Percentiles rank a stretch among this genome's conserved stretches.
These are phyloP conservation scores for Drosophila austrosaltans DNA, from an alignment of 2,888 invertebrate species.

Conservation along the genomic window DNA sequence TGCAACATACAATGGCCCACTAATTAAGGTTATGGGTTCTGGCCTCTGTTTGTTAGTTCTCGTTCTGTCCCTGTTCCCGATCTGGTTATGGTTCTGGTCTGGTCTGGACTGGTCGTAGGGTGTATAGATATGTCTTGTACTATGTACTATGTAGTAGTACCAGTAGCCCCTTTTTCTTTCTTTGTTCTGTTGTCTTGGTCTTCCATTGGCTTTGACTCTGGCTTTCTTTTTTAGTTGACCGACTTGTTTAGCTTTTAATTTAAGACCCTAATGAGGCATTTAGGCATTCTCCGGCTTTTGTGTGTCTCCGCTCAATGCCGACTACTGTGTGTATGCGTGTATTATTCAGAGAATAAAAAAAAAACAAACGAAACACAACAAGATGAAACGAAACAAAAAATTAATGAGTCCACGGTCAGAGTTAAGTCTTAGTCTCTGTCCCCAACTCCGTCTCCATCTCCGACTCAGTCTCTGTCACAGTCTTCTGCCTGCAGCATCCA, in stretches of 20 bases:
- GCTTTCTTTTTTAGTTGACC: conserved; percentile 69
- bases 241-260: conserved; percentile 73
- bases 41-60: not conserved
- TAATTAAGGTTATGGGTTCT: conserved; percentile 59
- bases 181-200: conserved; percentile 46
- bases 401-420: conserved; percentile 74
- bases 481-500: conserved; percentile 7
- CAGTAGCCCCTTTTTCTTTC: conserved; percentile 45
- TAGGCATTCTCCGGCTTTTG: conserved; percentile 74
- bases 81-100: not conserved
- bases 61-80: not conserved
- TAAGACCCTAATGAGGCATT: conserved; percentile 77
- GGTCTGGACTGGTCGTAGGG: not conserved
- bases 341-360: not conserved
- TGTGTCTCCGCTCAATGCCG: conserved; percentile 67
- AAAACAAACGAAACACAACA: not conserved
- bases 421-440: conserved; percentile 36
- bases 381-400: conserved; percentile 43
- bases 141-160: conserved; percentile 23
- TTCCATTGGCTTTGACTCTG: conserved; percentile 8
- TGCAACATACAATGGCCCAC: conserved; percentile 54
- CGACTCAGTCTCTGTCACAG: conserved; percentile 18
- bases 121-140: not conserved
- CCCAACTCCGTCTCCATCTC: conserved; percentile 7
- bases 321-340: conserved; percentile 61